Evolutionary conservation across 30 jellyfish, hydroid and myxozoan species (phyloP).

Genomic region (Haliclystus octoradiatus): DNA sequence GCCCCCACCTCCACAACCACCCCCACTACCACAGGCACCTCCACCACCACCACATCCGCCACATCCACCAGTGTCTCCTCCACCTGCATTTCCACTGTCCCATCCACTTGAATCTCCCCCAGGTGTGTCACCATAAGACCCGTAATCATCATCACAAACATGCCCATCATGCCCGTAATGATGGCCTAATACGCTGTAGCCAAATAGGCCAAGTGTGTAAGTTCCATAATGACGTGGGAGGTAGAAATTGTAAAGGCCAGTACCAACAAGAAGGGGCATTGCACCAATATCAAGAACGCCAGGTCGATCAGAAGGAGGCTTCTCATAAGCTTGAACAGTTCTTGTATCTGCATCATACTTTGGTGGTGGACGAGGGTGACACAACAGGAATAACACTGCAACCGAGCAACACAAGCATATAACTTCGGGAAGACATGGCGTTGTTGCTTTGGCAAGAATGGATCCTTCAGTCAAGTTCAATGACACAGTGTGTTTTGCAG

Average conservation of each 20-base stretch:
- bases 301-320: slow-evolving; percentile 29
- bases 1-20: slow-evolving; percentile 17
- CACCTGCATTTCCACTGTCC: slow-evolving; percentile 6
- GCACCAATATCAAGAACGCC: slow-evolving; percentile 31
- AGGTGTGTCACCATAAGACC: background rate
- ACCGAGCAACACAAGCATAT: slow-evolving; percentile 23
- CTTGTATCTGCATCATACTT: slow-evolving; percentile 11
- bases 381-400: slow-evolving; percentile 28
- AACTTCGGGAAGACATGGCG: slow-evolving; percentile 22
- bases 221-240: slow-evolving; percentile 37
- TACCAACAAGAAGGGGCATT: slow-evolving; percentile 29
- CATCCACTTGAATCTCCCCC: slow-evolving; percentile 5
- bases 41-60: slow-evolving; percentile 35
- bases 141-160: slow-evolving; percentile 24
- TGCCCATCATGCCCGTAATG: background rate
- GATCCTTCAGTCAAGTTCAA: slow-evolving; percentile 9
- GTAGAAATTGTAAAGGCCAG: slow-evolving; percentile 36
- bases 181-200: slow-evolving; percentile 15
- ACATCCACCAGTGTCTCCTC: background rate
- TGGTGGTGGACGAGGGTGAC: slow-evolving; percentile 67
- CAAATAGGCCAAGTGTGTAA: slow-evolving; percentile 1
- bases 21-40: slow-evolving; percentile 13
- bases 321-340: slow-evolving; percentile 2
- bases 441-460: background rate
- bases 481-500: slow-evolving; percentile 15